These are phyloP conservation scores for Caranx ignobilis DNA, from an alignment of 2,113 vertebrate species.

Conservation along the genomic window DNA sequence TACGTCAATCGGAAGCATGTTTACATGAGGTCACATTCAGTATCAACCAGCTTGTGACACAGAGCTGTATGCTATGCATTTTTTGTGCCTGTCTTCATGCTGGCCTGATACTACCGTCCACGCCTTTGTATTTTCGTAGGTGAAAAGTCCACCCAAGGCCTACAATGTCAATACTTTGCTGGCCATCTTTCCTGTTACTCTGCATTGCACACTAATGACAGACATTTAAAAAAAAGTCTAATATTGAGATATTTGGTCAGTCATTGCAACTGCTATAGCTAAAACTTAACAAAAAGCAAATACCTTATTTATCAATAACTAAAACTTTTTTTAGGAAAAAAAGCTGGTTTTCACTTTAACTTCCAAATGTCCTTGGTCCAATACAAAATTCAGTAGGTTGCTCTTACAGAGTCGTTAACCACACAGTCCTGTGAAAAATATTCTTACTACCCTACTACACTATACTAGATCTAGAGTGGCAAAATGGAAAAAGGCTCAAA, in stretches of 20 bases:
- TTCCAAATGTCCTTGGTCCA: conserved; percentile 73
- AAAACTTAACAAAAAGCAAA: conserved; percentile 41
- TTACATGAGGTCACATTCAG: not conserved
- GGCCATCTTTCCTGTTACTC: conserved; percentile 1
- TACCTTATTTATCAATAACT: conserved; percentile 20
- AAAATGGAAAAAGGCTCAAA: conserved; percentile 53
- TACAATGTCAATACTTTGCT: conserved; percentile 1
- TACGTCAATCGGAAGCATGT: conserved; percentile 4
- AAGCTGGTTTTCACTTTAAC: conserved; percentile 50
- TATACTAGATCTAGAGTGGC: conserved; percentile 51
- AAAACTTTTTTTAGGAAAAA: conserved; percentile 21
- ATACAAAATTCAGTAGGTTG: conserved; percentile 57
- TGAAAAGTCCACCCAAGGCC: not conserved
- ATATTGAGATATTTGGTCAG: conserved; percentile 47
- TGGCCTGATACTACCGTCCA: conserved; percentile 1
- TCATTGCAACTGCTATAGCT: conserved; percentile 39
- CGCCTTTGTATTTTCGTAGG: not conserved
- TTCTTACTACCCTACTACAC: conserved; percentile 40
- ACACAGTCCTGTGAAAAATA: conserved; percentile 61
- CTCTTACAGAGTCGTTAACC: conserved; percentile 50
- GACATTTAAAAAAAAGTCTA: conserved; percentile 28
- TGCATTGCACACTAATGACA: conserved; percentile 13
- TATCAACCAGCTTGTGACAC: conserved; percentile 17
- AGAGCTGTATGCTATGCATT: conserved; percentile 8
- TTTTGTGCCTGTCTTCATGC: conserved; percentile 36